Evolutionary conservation across 2,113 vertebrate species (phyloP), one percentile per base, ranked within the genome.

Genomic region (Heterocephalus glaber): DNA sequence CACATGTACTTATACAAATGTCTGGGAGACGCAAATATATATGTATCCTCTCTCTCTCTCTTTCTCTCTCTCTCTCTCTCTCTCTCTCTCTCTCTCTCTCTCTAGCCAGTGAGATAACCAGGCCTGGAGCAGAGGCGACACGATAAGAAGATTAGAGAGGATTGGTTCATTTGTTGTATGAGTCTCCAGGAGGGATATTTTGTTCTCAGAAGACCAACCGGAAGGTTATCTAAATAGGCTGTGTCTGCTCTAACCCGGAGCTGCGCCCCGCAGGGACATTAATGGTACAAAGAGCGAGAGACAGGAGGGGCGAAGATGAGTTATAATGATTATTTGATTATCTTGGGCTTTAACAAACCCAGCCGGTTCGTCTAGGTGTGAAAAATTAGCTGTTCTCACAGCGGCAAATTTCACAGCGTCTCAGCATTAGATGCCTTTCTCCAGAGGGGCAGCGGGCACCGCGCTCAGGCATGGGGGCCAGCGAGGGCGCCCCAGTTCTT

Each of bases 151-250:
- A 98, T 98, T 98, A 98, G 98, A 65, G 93, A 13, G 97, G 98
- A 97, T 98, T 98, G 98, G 97, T 98, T 98, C 98, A 97, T 98
- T 98, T 98, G 98, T 98, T 97, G 98, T 44, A 96, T 98, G 98
- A 98, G 98, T 93, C 98, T 98, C 98, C 97, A 92, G 98, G 98
- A 98, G 98, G 98, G 98, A 97, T 92, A 66, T 84, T 80, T 77
- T 68, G 97, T 97, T 98, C 98, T 98, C 98, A 86, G 86, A 92
- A 98, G 98, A 98, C 97, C 98, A 96, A 96, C 94, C 96, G 97
- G 98, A 98, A 98, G 98, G 98, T 98, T 98, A 98, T 99, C 98
- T 98, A 98, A 98, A 98, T 97, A 97, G 98, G 97, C 98, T 97
- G 12, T 96, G 97, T 98, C 97, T 96, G 97, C 98, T 93, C 98